Evolutionary conservation across 64 coral and sea anemone genomes (phyloP).

Genomic region (Montipora sp.): DNA sequence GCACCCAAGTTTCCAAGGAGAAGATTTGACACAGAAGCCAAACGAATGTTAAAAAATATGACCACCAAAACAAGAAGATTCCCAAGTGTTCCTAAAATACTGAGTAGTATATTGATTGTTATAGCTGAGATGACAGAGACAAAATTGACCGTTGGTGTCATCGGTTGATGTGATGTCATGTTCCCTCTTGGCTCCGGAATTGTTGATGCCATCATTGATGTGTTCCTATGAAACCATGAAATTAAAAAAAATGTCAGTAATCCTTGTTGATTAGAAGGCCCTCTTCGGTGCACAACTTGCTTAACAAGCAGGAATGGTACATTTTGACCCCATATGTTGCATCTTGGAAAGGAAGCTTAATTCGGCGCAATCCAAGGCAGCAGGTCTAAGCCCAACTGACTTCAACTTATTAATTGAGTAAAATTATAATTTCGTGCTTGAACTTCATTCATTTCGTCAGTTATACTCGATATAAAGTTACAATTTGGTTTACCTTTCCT

Average conservation of each 20-base stretch:
- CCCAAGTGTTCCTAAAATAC: constrained; percentile 21
- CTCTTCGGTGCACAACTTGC: no score
- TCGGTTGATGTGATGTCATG: not conserved
- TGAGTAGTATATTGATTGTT: not conserved
- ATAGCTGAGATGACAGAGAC: not conserved
- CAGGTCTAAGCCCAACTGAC: no score
- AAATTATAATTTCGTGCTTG: no score
- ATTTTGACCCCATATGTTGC: no score
- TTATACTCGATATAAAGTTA: no score
- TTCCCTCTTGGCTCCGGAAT: not conserved
- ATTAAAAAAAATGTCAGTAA: not conserved
- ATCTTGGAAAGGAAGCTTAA: no score
- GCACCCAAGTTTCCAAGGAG: constrained; percentile 29
- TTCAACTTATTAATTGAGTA: no score
- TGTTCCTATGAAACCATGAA: not conserved
- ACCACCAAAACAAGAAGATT: constrained; percentile 31
- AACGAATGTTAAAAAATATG: constrained; percentile 23
- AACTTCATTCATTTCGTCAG: no score
- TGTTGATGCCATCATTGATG: not conserved
- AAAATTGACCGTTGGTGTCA: not conserved
- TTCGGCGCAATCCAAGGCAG: no score
- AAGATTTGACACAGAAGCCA: constrained; percentile 6
- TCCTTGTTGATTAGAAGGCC: no score
- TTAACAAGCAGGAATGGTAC: no score
- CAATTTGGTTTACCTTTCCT: no score